These are phyloP conservation scores for Dinomys branickii DNA, from an alignment of 2,113 vertebrate genomes.

Conservation along the genomic window DNA sequence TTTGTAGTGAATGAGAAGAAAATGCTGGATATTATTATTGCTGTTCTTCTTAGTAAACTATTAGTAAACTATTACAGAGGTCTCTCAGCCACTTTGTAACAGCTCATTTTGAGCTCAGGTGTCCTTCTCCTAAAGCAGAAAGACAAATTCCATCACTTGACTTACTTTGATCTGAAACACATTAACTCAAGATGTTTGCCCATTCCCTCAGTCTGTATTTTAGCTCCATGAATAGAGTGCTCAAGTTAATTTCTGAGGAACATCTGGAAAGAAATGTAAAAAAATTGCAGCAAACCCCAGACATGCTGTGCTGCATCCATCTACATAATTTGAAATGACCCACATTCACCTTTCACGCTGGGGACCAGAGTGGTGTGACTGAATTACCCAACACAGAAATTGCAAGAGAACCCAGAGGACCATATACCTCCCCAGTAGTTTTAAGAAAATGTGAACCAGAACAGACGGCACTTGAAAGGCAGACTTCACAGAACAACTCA, in stretches of 20 bases:
- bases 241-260: slow-evolving; percentile 64
- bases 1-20: not conserved
- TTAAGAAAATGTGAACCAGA: not conserved
- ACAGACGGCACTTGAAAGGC: not conserved
- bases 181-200: not conserved
- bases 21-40: too few relatives aligned
- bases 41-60: not conserved
- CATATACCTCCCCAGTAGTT: fast-evolving
- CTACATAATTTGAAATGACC: slow-evolving; percentile 57
- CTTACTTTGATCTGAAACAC: slow-evolving; percentile 4
- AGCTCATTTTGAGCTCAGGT: not conserved
- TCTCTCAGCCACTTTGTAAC: not conserved
- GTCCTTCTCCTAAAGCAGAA: not conserved
- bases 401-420: fast-evolving
- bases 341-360: slow-evolving; percentile 38
- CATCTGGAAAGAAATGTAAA: slow-evolving; percentile 30
- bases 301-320: not conserved
- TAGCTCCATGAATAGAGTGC: not conserved
- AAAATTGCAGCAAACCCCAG: slow-evolving; percentile 26
- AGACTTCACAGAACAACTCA: not conserved
- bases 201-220: not conserved
- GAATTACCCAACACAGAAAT: not conserved
- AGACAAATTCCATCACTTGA: not conserved
- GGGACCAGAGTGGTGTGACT: slow-evolving; percentile 27
- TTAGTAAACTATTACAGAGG: not conserved